phyloP scores from a whole-genome alignment of 2,113 vertebrate genomes.

The Gracilinanus agilis region DNA sequence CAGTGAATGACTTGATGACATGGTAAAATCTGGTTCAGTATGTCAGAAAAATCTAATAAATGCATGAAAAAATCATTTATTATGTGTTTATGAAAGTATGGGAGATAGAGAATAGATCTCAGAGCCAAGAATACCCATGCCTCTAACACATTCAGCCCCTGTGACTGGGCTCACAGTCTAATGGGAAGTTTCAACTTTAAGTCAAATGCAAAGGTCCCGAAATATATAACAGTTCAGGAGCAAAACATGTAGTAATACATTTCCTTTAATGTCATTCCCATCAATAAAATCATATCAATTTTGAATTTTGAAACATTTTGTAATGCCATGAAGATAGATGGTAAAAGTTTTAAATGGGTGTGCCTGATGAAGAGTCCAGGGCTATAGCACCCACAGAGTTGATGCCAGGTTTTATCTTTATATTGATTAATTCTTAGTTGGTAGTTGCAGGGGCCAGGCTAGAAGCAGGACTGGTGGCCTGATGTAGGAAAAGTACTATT shows the following conservation, averaged over 20 bases:
- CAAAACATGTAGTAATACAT: background rate
- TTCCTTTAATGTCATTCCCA: background rate
- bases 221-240: background rate
- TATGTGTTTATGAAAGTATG: background rate
- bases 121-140: background rate
- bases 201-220: background rate
- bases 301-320: background rate
- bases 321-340: background rate
- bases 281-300: background rate
- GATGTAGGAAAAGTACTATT: background rate
- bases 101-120: background rate
- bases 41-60: conserved; percentile 8
- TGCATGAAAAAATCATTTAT: background rate
- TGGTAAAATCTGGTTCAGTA: background rate
- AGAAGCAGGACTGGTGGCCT: background rate
- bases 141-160: background rate
- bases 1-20: background rate
- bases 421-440: background rate
- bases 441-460: background rate
- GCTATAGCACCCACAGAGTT: background rate
- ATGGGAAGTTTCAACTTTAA: background rate
- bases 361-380: background rate
- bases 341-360: background rate
- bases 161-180: background rate
- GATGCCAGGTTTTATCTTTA: background rate